phyloP scores from a whole-genome alignment of 2,888 invertebrate genomes.

The Pollenia labialis region DNA sequence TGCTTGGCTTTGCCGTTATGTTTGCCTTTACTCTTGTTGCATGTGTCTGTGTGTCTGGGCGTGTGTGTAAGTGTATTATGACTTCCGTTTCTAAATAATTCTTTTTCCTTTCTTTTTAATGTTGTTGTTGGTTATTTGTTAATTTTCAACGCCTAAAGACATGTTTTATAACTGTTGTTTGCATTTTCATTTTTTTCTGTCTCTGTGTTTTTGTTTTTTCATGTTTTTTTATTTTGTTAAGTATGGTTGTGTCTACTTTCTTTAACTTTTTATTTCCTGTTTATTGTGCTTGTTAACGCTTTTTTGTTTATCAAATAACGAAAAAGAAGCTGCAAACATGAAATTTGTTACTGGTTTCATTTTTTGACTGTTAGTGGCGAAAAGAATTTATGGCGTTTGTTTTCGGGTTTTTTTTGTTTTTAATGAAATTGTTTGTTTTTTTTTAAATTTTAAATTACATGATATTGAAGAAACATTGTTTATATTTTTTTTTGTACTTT shows the following conservation, averaged over 20 bases:
- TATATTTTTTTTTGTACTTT: too few relatives aligned
- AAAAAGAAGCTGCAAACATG: conserved; percentile 2
- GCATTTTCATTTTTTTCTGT: not conserved
- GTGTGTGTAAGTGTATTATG: conserved; percentile 46
- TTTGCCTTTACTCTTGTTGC: not conserved
- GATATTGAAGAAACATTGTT: not conserved
- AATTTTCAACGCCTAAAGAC: conserved; percentile 63
- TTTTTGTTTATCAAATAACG: conserved; percentile 5
- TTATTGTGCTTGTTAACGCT: conserved; percentile 47
- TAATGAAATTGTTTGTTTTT: not conserved
- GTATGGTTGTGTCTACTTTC: conserved; percentile 30
- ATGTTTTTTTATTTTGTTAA: conserved; percentile 15
- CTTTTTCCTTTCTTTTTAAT: conserved; percentile 14
- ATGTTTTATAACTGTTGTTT: conserved; percentile 52
- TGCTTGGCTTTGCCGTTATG: not conserved
- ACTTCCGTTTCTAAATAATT: conserved; percentile 62
- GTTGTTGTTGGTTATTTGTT: conserved; percentile 63
- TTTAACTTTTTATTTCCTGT: conserved; percentile 54
- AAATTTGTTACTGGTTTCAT: conserved; percentile 59
- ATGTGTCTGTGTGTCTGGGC: not conserved
- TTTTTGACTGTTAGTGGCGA: conserved; percentile 38
- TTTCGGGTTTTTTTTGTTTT: not conserved
- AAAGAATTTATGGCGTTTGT: conserved; percentile 40
- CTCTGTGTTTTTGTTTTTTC: conserved; percentile 1
- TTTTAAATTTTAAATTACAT: conserved; percentile 25